Evolutionary conservation across 2,113 vertebrate species (phyloP), one percentile per base, ranked within the genome.

Genomic region (Peromyscus maniculatus): DNA sequence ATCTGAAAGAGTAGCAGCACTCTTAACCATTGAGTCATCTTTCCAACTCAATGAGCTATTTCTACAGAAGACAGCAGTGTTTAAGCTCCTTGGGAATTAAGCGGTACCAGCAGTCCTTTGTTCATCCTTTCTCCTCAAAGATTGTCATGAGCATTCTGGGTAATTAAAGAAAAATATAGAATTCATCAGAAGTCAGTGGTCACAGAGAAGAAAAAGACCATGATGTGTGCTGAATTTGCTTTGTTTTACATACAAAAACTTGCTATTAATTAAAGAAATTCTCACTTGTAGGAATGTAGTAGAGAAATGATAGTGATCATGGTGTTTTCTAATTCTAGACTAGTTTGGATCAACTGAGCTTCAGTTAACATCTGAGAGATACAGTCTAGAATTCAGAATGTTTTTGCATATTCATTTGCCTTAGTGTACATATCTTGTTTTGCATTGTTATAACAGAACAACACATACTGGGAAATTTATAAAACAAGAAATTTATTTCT

Each of bases 251-350:
- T 86, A 26, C 4, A 77, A 74, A 62, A 62, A 26, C 17, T 93
- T 94, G 5, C 9, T 82, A 15, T 55, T 95, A 91, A 91, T 55
- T 95, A 93, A 93, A 89, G 57, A 93, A 55, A 24, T 62, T 19
- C 3, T 28, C 90, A 33, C 16, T 67, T 36, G 33, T 2, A 28
- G 59, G 59, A 89, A 89, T 26, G 24, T 21, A 59, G 13, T 13
- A 39, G 72, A 62, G 39, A 96, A 80, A 21, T 43, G 39, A 1
- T 90, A 75, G n/a, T 66, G 33, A 19, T 77, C 31, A 46, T 64
- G 15, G 21, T 94, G 31, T 75, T 93, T 91, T 77, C 52, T 91
- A 7, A 91, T 57, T 95, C n/a, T 3, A 43, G 49, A 19, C 12
- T 62, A n/a, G 10, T 96, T 43, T 95, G 66, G 12, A 82, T 95